Conservation (phyloP, 2,888 invertebrate species). For the Schrankia costaestrigalis region DNA sequence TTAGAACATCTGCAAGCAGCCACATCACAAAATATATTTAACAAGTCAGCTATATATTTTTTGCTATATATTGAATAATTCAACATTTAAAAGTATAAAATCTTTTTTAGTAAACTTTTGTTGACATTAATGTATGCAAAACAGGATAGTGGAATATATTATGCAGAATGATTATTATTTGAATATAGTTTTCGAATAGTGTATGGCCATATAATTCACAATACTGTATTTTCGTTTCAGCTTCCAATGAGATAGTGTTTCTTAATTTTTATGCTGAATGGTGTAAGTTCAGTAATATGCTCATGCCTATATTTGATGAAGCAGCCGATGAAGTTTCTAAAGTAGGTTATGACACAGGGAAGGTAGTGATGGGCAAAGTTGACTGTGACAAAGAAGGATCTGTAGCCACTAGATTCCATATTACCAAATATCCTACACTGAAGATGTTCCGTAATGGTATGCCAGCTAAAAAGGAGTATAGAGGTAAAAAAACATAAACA, state of each 20-base stretch:
- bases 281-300: slow-evolving; percentile 98
- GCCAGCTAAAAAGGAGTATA: slow-evolving; percentile 93
- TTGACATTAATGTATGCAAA: no score
- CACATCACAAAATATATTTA: no score
- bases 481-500: slow-evolving; percentile 80
- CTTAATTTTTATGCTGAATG: slow-evolving; percentile 99
- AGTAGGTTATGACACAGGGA: slow-evolving; percentile 89
- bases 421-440: slow-evolving; percentile 98
- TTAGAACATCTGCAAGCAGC: no score
- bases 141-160: no score
- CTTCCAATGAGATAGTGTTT: slow-evolving; percentile 97
- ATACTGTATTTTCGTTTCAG: slow-evolving; percentile 85
- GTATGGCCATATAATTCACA: no score
- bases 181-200: no score
- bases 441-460: slow-evolving; percentile 96
- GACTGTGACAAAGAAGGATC: slow-evolving; percentile 97
- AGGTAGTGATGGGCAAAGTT: slow-evolving; percentile 96
- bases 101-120: no score
- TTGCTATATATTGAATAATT: no score
- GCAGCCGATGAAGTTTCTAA: slow-evolving; percentile 92
- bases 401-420: slow-evolving; percentile 95
- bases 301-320: slow-evolving; percentile 98
- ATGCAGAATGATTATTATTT: no score
- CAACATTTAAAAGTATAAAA: no score
- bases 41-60: no score